Evolutionary conservation across 1,140 invertebrate species (phyloP).

Genomic region (Bombus ignitus): DNA sequence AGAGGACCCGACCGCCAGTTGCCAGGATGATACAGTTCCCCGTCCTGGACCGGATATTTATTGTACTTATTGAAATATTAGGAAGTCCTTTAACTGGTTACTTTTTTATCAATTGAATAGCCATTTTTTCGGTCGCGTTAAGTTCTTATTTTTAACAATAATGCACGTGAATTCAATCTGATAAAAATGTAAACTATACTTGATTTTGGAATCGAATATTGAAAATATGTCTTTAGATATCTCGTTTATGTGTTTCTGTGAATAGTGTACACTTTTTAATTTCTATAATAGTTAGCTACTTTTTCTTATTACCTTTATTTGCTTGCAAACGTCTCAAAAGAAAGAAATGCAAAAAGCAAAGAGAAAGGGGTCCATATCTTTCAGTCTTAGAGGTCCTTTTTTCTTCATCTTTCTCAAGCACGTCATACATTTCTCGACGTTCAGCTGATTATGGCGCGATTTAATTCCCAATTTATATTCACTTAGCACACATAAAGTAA

Average conservation of each 20-base stretch:
- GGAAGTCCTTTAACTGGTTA: not conserved
- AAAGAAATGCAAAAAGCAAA: not conserved
- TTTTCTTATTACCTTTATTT: too few species aligned
- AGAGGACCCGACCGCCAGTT: not conserved
- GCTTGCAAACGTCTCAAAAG: too few species aligned
- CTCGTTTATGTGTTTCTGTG: too few species aligned
- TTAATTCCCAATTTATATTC: conserved; percentile 51
- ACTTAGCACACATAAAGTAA: conserved; percentile 11
- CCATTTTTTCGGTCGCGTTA: not conserved
- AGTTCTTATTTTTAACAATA: not conserved
- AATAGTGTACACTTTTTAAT: too few species aligned
- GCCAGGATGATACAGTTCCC: conserved; percentile 14
- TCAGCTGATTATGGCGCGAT: conserved; percentile 20
- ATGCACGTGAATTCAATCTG: too few species aligned
- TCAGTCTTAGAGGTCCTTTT: not conserved
- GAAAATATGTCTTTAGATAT: too few species aligned
- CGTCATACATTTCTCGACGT: not conserved
- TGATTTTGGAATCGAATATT: too few species aligned
- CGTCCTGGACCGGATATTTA: conserved; percentile 23
- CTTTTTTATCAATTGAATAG: not conserved
- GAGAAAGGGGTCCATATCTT: not conserved
- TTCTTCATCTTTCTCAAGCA: too few species aligned
- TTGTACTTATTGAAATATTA: conserved; percentile 41
- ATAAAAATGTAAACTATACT: too few species aligned
- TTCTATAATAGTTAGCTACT: too few species aligned